phyloP scores from a whole-genome alignment of 2,797 vertebrate species.

The Echeneis naucrates region DNA sequence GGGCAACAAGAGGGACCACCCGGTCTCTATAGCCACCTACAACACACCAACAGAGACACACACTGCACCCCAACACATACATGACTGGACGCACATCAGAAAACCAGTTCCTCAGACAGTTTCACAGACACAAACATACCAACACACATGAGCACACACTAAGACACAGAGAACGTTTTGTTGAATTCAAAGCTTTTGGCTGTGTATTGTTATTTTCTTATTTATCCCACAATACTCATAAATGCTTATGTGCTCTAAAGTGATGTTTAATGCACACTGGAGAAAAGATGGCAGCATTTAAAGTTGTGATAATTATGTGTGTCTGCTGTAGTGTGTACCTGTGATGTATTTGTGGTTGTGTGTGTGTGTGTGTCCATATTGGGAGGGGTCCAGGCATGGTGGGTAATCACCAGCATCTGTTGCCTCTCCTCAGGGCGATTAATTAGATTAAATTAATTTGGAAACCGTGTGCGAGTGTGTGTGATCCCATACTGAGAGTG shows the following conservation, averaged over 20 bases:
- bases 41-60: constrained; percentile 14
- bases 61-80: constrained; percentile 21
- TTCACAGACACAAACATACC: constrained; percentile 13
- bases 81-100: constrained; percentile 27
- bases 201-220: constrained; percentile 13
- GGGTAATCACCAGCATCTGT: constrained; percentile 83
- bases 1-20: constrained; percentile 85
- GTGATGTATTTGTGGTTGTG: constrained; percentile 55
- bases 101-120: constrained; percentile 23
- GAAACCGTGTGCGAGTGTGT: constrained; percentile 71
- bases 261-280: constrained; percentile 15
- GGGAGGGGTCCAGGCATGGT: constrained; percentile 49
- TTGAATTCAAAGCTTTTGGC: constrained; percentile 1
- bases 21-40: constrained; percentile 75
- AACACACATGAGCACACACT: neutral
- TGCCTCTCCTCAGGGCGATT: constrained; percentile 84
- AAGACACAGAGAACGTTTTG: neutral
- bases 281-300: constrained; percentile 42
- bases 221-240: constrained; percentile 2
- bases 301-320: constrained; percentile 61
- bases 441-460: constrained; percentile 86
- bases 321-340: constrained; percentile 57
- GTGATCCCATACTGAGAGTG: constrained; percentile 61
- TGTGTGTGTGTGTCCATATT: constrained; percentile 26
- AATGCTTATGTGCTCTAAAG: constrained; percentile 22